Evolutionary conservation across 2,113 vertebrate species (phyloP), one percentile per base, ranked within the genome.

Genomic region (Copsychus sechellarum): DNA sequence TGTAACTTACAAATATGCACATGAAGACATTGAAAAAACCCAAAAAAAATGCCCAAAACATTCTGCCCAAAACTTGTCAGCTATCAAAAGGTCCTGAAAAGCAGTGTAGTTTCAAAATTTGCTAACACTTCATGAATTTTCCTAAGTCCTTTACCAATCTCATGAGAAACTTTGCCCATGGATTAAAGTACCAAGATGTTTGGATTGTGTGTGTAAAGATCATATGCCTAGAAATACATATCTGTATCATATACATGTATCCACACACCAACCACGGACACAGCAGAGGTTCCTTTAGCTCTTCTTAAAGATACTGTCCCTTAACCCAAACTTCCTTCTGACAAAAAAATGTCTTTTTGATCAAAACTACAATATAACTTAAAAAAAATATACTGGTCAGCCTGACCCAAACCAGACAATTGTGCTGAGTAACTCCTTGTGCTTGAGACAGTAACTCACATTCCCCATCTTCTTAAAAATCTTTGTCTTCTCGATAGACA

Each of bases 161-260:
- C 9, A 38, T 5, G 6, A n/a, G 16, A 54, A 66, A 45, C 3
- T 54, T 45, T 14, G 36, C 28, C 50, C 3, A 2, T 9, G 31
- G 47, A 58, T 29, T 56, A 38, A 89, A 73, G 13, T 8, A 50
- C 3, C 4, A 4, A 71, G 42, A 31, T 43, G 13, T 29, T 28
- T 29, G 22, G 14, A 51, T 8, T 13, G 6, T 2, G 1, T 10
- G 31, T 34, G 12, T 48, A 57, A 53, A 21, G 9, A 81, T 24
- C 22, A n/a, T 0, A 56, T 5, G 5, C 18, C 33, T 15, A 78
- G 17, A 38, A n/a, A 51, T 15, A 33, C 0, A 0, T 43, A 14
- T 19, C 12, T 70, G 33, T 58, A 58, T 17, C 9, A 42, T 17
- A 25, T 3, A 18, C 4, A 36, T 3, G 17, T 5, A 65, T 11